Evolutionary conservation across 2,888 invertebrate species (phyloP).

Genomic region (Tyria jacobaeae): DNA sequence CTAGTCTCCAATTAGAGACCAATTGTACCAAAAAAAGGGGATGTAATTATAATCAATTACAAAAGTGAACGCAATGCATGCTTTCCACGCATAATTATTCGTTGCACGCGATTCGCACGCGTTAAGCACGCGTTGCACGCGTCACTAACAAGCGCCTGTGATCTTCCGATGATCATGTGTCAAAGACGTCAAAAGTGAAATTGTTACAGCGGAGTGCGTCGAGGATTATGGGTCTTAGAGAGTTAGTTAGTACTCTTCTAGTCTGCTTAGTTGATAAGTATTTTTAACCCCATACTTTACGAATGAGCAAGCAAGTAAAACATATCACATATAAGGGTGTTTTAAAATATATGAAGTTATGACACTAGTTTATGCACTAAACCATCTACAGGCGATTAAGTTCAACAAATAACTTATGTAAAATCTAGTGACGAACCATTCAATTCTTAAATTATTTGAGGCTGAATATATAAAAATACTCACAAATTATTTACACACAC

Average conservation of each 20-base stretch:
- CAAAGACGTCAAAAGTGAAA: constrained; percentile 51
- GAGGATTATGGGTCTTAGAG: constrained; percentile 33
- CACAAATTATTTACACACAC: neutral
- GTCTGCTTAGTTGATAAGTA: constrained; percentile 16
- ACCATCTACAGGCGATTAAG: too few species aligned
- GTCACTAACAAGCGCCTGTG: constrained; percentile 68
- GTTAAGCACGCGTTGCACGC: constrained; percentile 55
- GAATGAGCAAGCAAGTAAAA: neutral
- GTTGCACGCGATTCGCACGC: constrained; percentile 61
- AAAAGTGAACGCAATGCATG: constrained; percentile 56
- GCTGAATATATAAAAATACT: neutral
- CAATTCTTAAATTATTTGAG: too few species aligned
- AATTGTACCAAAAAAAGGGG: constrained; percentile 53
- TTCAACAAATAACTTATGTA: too few species aligned
- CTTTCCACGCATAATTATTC: constrained; percentile 60
- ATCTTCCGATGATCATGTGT: constrained; percentile 57
- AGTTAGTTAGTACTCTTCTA: constrained; percentile 30
- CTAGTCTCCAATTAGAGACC: constrained; percentile 53
- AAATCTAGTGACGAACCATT: too few species aligned
- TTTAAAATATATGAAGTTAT: neutral
- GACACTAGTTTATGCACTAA: too few species aligned
- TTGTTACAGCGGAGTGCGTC: constrained; percentile 31
- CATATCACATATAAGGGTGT: neutral
- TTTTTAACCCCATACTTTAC: neutral
- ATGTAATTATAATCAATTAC: constrained; percentile 78